A percentile compares a stretch with the other conserved stretches of the same genome.
Conservation (phyloP, 1,140 invertebrate species). For the Armadillidium nasatum region DNA sequence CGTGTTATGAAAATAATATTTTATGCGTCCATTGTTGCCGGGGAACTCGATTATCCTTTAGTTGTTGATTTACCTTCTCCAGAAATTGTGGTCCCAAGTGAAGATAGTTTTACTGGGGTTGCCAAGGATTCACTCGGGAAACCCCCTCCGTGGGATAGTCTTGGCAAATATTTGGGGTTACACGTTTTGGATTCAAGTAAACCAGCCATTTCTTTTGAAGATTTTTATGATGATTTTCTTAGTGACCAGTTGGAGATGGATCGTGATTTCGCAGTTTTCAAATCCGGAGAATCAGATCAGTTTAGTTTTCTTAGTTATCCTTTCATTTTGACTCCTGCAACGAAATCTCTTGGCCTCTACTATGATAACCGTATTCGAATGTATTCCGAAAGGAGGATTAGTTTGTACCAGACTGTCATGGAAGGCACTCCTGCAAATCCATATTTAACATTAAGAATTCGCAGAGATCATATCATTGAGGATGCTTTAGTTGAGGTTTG, state of each 20-base stretch:
- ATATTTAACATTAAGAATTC: slow-evolving; percentile 73
- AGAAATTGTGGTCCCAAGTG: slow-evolving; percentile 20
- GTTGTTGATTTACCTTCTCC: slow-evolving; percentile 25
- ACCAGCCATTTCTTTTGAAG: slow-evolving; percentile 74
- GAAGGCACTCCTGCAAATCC: slow-evolving; percentile 72
- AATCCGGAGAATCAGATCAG: slow-evolving; percentile 53
- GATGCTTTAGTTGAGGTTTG: slow-evolving; percentile 81
- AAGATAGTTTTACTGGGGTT: slow-evolving; percentile 46
- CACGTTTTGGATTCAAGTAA: slow-evolving; percentile 72
- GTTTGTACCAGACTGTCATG: slow-evolving; percentile 70
- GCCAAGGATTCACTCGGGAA: slow-evolving; percentile 44
- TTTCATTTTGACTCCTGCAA: slow-evolving; percentile 86
- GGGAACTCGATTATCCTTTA: slow-evolving; percentile 48
- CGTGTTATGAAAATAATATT: slow-evolving; percentile 69
- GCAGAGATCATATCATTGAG: slow-evolving; percentile 81
- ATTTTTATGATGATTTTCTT: slow-evolving; percentile 89
- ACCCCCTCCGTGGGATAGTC: slow-evolving; percentile 49
- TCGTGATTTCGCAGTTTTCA: slow-evolving; percentile 44
- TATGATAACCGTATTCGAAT: slow-evolving; percentile 92
- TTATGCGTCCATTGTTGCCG: slow-evolving; percentile 82
- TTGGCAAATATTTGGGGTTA: slow-evolving; percentile 61
- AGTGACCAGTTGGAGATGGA: slow-evolving; percentile 88
- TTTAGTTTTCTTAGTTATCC: slow-evolving; percentile 89
- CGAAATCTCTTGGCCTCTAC: slow-evolving; percentile 82
- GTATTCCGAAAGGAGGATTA: slow-evolving; percentile 82